Percentiles rank a stretch among this genome's conserved stretches.
Conservation (phyloP, 2,888 invertebrate genomes). For the Drosophila kanekoi region DNA sequence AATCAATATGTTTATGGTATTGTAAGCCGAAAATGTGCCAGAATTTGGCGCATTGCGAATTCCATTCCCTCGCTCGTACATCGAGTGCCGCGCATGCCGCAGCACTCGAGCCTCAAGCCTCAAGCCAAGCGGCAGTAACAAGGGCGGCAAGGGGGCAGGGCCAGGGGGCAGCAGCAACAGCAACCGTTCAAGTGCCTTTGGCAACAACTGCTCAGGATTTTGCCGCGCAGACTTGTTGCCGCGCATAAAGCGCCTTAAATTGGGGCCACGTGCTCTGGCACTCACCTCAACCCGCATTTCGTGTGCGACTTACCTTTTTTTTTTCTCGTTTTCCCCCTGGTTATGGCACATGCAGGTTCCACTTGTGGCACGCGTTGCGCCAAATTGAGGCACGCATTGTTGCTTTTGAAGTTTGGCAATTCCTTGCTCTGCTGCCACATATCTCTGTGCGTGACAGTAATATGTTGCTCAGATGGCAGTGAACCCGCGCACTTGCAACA, state of each 20-base stretch:
- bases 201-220: conserved; percentile 50
- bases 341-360: neutral
- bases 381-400: conserved; percentile 48
- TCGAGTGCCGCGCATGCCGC: conserved; percentile 65
- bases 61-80: neutral
- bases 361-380: conserved; percentile 45
- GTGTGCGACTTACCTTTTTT: neutral
- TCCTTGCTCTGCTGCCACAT: neutral
- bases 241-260: conserved; percentile 59
- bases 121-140: conserved; percentile 2
- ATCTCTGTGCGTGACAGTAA: conserved; percentile 1
- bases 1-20: conserved; percentile 57
- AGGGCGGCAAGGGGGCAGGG: neutral
- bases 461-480: conserved; percentile 40
- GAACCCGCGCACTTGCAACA: conserved; percentile 52
- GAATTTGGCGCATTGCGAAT: conserved; percentile 12
- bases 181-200: conserved; percentile 34
- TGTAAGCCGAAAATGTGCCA: conserved; percentile 8
- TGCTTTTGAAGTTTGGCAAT: conserved; percentile 49
- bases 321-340: too few relatives aligned
- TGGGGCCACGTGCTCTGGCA: conserved; percentile 62
- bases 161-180: neutral
- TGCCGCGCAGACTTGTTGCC: conserved; percentile 10
- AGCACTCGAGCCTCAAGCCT: conserved; percentile 28
- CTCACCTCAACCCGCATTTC: neutral